These are phyloP conservation scores for Castor canadensis DNA, from an alignment of 2,113 vertebrate species.

Conservation along the genomic window DNA sequence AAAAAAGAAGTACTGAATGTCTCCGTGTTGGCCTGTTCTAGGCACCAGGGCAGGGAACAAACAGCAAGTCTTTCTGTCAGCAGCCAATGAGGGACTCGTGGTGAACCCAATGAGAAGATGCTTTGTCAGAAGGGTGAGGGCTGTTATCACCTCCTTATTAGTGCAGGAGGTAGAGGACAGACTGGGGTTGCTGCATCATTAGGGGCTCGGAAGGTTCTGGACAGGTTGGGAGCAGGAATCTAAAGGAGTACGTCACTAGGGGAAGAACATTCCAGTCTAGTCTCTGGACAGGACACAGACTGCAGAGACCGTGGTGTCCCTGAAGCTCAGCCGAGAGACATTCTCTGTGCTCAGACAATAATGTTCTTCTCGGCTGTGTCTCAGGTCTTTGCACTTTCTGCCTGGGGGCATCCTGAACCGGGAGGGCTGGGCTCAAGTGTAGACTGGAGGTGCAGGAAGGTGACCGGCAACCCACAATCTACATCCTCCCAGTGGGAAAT, in stretches of 20 bases:
- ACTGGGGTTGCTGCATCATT: no score
- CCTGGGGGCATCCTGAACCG: background rate
- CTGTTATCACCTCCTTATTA: background rate
- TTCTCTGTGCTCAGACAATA: background rate
- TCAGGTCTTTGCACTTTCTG: background rate
- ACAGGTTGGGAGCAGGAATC: background rate
- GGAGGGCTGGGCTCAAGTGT: background rate
- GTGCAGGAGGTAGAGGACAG: no score
- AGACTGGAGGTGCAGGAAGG: background rate
- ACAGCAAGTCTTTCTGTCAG: background rate
- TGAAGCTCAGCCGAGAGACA: background rate
- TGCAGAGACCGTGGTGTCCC: background rate
- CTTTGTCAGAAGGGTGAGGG: background rate
- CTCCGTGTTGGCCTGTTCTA: background rate
- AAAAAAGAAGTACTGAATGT: background rate
- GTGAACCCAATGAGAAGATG: background rate
- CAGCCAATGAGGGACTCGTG: background rate
- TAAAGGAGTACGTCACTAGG: background rate
- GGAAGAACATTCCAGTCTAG: background rate
- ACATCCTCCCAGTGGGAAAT: background rate
- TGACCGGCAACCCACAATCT: background rate
- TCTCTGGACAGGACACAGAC: background rate
- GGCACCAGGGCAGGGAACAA: background rate
- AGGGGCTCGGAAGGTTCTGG: background rate
- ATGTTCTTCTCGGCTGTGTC: no score